Conservation (phyloP, 2,888 invertebrate genomes). For the Drosophila mettleri region DNA sequence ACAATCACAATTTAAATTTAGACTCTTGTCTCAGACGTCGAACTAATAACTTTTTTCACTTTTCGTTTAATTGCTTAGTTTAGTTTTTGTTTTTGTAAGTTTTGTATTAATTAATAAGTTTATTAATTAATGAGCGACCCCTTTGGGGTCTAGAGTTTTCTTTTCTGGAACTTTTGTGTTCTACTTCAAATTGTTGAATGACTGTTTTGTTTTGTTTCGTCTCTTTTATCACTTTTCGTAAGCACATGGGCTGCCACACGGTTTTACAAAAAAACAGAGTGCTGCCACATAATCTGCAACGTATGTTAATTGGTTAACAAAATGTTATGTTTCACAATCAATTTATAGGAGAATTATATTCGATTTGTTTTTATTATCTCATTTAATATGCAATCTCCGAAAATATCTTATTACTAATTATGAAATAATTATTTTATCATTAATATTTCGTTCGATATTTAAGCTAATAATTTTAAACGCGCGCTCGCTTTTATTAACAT, state of each 20-base stretch:
- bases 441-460: too few species aligned
- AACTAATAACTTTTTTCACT: constrained; percentile 37
- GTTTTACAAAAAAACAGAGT: constrained; percentile 1
- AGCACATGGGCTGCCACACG: constrained; percentile 27
- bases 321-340: neutral
- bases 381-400: neutral
- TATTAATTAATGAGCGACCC: constrained; percentile 32
- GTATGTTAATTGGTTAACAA: neutral
- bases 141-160: constrained; percentile 30
- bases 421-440: too few species aligned
- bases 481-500: constrained; percentile 14
- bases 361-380: neutral
- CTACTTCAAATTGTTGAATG: constrained; percentile 59
- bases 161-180: constrained; percentile 41
- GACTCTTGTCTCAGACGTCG: constrained; percentile 42
- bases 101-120: constrained; percentile 26
- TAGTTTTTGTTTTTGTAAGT: constrained; percentile 15
- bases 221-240: constrained; percentile 54
- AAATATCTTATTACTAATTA: neutral
- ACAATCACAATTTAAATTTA: constrained; percentile 62
- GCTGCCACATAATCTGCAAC: constrained; percentile 6
- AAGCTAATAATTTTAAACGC: neutral
- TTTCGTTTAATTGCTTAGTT: constrained; percentile 19
- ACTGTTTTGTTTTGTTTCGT: constrained; percentile 52
- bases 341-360: neutral